These are phyloP conservation scores for Lepus europaeus DNA, from an alignment of 2,113 vertebrate species.

Conservation along the genomic window DNA sequence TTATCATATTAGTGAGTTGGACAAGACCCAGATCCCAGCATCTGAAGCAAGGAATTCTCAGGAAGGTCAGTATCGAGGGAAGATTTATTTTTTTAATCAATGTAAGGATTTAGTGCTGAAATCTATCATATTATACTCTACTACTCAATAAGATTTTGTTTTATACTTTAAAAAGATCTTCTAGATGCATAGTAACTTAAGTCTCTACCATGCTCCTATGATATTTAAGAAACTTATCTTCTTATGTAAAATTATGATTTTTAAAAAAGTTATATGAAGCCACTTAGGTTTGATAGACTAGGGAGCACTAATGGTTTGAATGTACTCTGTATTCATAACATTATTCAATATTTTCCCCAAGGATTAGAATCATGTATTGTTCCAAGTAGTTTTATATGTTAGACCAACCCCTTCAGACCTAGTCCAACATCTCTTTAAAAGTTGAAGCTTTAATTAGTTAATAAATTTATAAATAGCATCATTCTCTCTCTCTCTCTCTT, in stretches of 20 bases:
- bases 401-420: not conserved
- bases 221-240: conserved; percentile 18
- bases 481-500: not conserved
- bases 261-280: not conserved
- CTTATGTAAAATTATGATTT: conserved; percentile 16
- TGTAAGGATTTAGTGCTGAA: not conserved
- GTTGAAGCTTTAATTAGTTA: not conserved
- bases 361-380: not conserved
- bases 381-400: conserved; percentile 11
- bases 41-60: conserved; percentile 67
- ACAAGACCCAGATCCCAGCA: conserved; percentile 83
- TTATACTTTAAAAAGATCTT: not conserved
- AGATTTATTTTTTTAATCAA: not conserved
- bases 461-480: not conserved
- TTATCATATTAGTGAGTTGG: conserved; percentile 91
- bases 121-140: not conserved
- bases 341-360: conserved; percentile 18
- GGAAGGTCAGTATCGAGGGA: conserved; percentile 81
- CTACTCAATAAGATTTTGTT: not conserved
- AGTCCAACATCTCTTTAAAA: conserved; percentile 27
- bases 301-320: conserved; percentile 30
- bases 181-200: not conserved
- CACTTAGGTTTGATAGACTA: conserved; percentile 6
- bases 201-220: not conserved
- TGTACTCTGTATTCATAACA: conserved; percentile 16